These are phyloP conservation scores for Falco naumanni DNA, from an alignment of 2,797 vertebrate genomes.

Conservation along the genomic window DNA sequence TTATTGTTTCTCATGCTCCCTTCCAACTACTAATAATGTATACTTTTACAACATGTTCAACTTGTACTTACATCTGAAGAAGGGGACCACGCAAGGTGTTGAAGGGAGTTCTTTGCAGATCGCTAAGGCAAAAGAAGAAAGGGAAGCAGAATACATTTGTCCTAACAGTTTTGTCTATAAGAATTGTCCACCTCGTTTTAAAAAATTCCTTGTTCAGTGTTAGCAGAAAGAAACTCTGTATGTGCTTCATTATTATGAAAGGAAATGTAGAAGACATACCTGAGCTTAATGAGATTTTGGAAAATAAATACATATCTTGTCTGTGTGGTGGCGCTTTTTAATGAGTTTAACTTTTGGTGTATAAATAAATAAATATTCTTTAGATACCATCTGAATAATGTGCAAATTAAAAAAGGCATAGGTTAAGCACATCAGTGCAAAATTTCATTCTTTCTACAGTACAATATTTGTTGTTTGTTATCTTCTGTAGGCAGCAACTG, in stretches of 20 bases:
- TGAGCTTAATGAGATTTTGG: conserved; percentile 59
- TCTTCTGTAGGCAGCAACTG: conserved; percentile 51
- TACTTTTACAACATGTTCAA: neutral
- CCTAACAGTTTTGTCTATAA: neutral
- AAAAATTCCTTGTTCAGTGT: neutral
- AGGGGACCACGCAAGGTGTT: neutral
- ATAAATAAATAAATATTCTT: conserved; percentile 56
- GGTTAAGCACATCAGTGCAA: neutral
- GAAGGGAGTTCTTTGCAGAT: neutral
- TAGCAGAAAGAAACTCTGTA: neutral
- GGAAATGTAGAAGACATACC: conserved; percentile 13
- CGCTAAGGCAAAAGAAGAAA: neutral
- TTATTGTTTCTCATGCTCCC: neutral
- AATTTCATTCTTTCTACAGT: conserved; percentile 29
- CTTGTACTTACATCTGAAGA: neutral
- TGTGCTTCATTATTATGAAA: conserved; percentile 13
- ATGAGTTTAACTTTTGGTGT: conserved; percentile 44
- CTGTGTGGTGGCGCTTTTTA: conserved; percentile 16
- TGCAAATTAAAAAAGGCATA: conserved; percentile 36
- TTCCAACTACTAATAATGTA: neutral
- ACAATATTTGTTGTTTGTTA: conserved; percentile 61
- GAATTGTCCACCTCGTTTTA: neutral
- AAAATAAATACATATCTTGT: conserved; percentile 47
- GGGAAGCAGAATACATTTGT: neutral
- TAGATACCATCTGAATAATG: conserved; percentile 32